A percentile compares a stretch with the other conserved stretches of the same genome.
Conservation (phyloP, 1,140 invertebrate genomes). For the Eubasilissa regina region DNA sequence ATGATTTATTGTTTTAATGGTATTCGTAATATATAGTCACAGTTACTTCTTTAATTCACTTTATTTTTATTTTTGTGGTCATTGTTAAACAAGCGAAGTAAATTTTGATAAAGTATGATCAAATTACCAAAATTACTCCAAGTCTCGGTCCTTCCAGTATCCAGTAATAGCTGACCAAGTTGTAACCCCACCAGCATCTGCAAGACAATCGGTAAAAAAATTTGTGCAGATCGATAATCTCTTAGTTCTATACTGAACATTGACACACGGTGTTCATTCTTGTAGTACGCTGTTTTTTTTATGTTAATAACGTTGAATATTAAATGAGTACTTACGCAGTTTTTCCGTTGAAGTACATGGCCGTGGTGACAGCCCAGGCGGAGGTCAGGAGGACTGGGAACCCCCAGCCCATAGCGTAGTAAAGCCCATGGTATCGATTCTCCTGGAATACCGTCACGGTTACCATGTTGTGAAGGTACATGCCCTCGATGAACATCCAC, state of each 20-base stretch:
- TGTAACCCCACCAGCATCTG: slow-evolving; percentile 91
- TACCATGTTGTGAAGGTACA: slow-evolving; percentile 90
- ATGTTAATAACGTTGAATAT: too few species aligned
- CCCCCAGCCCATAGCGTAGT: slow-evolving; percentile 87
- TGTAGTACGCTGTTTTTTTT: neutral
- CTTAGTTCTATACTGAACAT: too few species aligned
- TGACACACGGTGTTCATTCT: neutral
- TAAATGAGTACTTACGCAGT: slow-evolving; percentile 69
- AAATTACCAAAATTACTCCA: slow-evolving; percentile 81
- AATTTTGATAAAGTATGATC: too few species aligned
- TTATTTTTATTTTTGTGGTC: too few species aligned
- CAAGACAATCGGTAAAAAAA: neutral
- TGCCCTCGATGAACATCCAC: slow-evolving; percentile 96
- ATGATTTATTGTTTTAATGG: too few species aligned
- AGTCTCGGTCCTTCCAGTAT: slow-evolving; percentile 89
- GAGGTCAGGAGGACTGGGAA: slow-evolving; percentile 81
- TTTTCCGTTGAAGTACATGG: slow-evolving; percentile 62
- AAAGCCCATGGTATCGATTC: slow-evolving; percentile 80
- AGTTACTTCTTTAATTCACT: too few species aligned
- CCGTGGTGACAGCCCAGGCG: slow-evolving; percentile 80
- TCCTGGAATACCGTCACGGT: slow-evolving; percentile 88
- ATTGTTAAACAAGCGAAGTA: too few species aligned
- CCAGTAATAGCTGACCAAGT: slow-evolving; percentile 86
- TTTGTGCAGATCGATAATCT: too few species aligned
- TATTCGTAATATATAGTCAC: too few species aligned